Evolutionary conservation across 2,888 invertebrate species (phyloP), one percentile per base, ranked within the genome.

Genomic region (Stramonita haemastoma): DNA sequence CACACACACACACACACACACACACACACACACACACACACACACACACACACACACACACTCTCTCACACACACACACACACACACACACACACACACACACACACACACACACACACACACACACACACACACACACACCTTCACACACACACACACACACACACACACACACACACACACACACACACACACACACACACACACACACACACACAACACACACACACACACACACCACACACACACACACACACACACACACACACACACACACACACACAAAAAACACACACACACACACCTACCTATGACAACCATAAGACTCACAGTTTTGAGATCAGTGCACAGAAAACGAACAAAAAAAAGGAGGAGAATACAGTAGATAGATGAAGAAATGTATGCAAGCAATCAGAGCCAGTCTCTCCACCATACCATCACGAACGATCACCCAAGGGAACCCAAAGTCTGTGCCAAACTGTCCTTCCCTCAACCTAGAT

Each of bases 391-490:
- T 15, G 77, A 79, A 79, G 77, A 79, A 79, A 79, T 26, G 17
- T 79, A 32, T 79, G 15, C 29, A 34, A 83, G 36, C 81, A 83
- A 46, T 36, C 81, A 83, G 36, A 26, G 81, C 81, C 46, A 46
- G 81, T 26, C 34, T 26, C 81, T 46, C 79, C 79, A 13, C 36
- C 81, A 86, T 19, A 60, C 29, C 60, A 66, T 32, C 66, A 60
- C 66, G 66, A 66, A 86, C n/a, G 86, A 56, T 86, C 60, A 32
- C 60, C 32, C 86, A 57, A 34, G 86, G 86, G 79, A 34, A 34
- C 79, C 32, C 34, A 79, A 8, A 83, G 81, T 83, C 81, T 83
- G 81, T 83, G 81, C 81, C 81, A 36, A 83, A 83, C 46, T 46
- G 81, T 46, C 46, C 81, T 83, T 83, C 81, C 29, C 81, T 13